Conservation (phyloP, 2,797 vertebrate species). For the Cynopterus sphinx region DNA sequence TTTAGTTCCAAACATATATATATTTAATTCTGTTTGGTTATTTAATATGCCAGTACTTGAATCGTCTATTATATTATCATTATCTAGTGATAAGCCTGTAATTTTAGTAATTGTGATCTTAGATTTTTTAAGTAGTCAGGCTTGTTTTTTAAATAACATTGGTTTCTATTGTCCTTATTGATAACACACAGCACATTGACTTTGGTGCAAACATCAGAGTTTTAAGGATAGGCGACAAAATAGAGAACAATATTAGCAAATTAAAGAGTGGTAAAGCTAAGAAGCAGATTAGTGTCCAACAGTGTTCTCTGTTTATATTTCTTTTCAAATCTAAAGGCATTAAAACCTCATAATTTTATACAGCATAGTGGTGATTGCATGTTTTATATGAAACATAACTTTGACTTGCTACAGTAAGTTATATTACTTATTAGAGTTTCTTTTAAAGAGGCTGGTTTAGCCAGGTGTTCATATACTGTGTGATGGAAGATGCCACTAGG, state of each 20-base stretch:
- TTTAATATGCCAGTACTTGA: slow-evolving; percentile 33
- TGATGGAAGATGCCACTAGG: background rate
- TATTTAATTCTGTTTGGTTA: slow-evolving; percentile 62
- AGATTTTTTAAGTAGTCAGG: slow-evolving; percentile 12
- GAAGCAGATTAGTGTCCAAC: background rate
- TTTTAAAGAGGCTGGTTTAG: slow-evolving; percentile 44
- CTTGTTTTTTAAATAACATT: background rate
- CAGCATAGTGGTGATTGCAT: background rate
- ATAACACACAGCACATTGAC: background rate
- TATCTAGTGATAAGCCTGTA: background rate
- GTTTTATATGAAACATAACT: background rate
- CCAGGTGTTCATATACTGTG: background rate
- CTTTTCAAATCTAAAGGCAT: background rate
- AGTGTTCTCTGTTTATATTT: background rate
- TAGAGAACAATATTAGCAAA: background rate
- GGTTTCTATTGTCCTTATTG: background rate
- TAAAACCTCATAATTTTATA: background rate
- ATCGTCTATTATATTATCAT: background rate
- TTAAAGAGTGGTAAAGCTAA: background rate
- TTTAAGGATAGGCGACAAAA: background rate
- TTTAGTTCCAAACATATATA: background rate
- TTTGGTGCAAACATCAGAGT: background rate
- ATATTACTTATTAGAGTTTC: slow-evolving; percentile 17
- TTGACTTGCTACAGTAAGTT: background rate
- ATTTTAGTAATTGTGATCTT: background rate